These are phyloP conservation scores for Heliconius sara DNA, from an alignment of 2,888 invertebrate species.

Conservation along the genomic window DNA sequence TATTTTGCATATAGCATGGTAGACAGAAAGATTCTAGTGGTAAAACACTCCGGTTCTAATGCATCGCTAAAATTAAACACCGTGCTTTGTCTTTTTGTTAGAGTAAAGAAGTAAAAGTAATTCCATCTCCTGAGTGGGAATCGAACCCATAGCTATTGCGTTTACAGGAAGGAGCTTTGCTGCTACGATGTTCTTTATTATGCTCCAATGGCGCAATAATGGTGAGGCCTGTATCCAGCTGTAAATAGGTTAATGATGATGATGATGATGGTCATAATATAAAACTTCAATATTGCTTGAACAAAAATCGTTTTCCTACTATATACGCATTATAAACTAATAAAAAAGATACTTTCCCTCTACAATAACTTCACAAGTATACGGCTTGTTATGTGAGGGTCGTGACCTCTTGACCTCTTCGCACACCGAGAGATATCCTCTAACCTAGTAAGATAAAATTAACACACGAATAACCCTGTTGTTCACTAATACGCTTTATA, in stretches of 20 bases:
- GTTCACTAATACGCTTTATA: no score
- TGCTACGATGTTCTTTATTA: not conserved
- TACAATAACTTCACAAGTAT: not conserved
- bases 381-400: not conserved
- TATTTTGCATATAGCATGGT: no score
- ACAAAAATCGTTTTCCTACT: not conserved
- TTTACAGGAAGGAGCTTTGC: not conserved
- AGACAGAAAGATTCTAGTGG: no score
- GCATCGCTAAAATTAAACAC: not conserved
- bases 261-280: not conserved
- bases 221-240: not conserved
- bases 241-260: not conserved
- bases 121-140: not conserved
- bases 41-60: not conserved
- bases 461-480: not conserved
- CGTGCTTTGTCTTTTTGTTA: not conserved
- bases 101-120: not conserved
- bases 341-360: not conserved
- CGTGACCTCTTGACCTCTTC: conserved; percentile 19
- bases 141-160: not conserved
- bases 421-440: conserved; percentile 15
- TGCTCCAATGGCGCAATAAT: not conserved
- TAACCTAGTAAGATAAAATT: conserved; percentile 22
- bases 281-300: no score
- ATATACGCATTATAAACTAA: not conserved